phyloP scores from a whole-genome alignment of 1,140 invertebrate species.

The Magallana ariakensis region DNA sequence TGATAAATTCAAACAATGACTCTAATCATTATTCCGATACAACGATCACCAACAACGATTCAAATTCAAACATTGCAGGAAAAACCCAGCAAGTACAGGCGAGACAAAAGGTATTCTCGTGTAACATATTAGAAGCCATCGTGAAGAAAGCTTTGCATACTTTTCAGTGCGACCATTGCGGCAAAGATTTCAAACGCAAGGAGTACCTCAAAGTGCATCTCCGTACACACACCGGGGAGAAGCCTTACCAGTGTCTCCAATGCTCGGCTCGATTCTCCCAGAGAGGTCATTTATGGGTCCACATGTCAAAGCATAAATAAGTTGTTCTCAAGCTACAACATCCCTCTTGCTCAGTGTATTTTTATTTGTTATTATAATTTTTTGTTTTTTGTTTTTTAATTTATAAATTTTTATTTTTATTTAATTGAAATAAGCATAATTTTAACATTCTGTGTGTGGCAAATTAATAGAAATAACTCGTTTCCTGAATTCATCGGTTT shows the following conservation, averaged over 20 bases:
- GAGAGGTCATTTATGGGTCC: slow-evolving; percentile 90
- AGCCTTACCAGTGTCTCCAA: slow-evolving; percentile 97
- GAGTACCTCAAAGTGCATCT: slow-evolving; percentile 68
- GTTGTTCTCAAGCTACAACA: too few species aligned
- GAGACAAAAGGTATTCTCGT: neutral
- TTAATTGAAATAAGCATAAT: too few species aligned
- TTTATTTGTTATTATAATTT: too few species aligned
- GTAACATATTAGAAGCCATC: neutral
- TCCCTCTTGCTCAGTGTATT: too few species aligned
- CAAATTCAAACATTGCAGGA: neutral
- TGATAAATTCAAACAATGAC: too few species aligned
- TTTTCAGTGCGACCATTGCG: slow-evolving; percentile 51
- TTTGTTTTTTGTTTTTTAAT: too few species aligned
- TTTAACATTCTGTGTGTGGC: too few species aligned
- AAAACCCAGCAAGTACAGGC: neutral
- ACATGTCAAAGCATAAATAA: slow-evolving; percentile 80
- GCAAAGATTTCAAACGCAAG: slow-evolving; percentile 48
- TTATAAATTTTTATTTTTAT: too few species aligned
- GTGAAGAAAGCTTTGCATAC: neutral
- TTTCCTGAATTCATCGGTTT: too few species aligned
- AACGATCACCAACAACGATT: neutral
- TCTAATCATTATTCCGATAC: too few species aligned
- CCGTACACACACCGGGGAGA: slow-evolving; percentile 84
- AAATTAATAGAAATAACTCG: too few species aligned
- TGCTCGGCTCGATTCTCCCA: slow-evolving; percentile 93